Evolutionary conservation across 2,888 invertebrate genomes (phyloP), one percentile per base, ranked within the genome.

Genomic region (Aleiodes alternator): DNA sequence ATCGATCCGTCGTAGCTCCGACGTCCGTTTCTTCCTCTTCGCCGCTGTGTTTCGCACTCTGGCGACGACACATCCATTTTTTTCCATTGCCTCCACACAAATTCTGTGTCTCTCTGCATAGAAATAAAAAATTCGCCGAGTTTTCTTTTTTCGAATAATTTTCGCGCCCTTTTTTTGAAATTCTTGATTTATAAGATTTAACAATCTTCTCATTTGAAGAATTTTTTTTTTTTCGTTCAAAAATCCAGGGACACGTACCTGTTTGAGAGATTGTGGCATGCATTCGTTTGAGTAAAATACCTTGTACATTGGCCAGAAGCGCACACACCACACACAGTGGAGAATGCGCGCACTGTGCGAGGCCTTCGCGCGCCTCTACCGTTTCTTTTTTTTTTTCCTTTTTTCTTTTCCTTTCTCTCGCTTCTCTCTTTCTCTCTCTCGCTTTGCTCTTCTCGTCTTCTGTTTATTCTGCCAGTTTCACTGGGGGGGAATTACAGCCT

Each of bases 1-100:
- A 76, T 76, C 76, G 76, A 76, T 76, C 76, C 76, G 57, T 55
- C 68, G 68, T 23, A 16, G 48, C 38, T 55, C 51, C 59, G 72
- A 34, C 72, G 68, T 68, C 50, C 29, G 14, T 6, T 53, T 53
- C 53, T 68, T 51, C 50, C n/a, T 51, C 50, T 66, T 50, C 48
- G 9, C 16, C 7, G 29, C 14, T n/a, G n/a, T 68, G 31, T 68
- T 34, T 68, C 51, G 50, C 68, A 53, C 68, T 51, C 50, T 31
- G 31, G 31, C 51, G 53, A 51, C 51, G 51, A 57, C 51, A 61
- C 48, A 72, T 48, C 74, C 74, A 72, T 74, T 55, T 73, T 66
- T 23, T 72, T 69, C 29, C 59, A 66, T 43, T 73, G n/a, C 70
- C 61, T 38, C 78, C 76, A 73, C 77, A 50, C 29, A 12, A 50